phyloP scores from a whole-genome alignment of 1,140 invertebrate genomes.

The Drosophila triauraria region DNA sequence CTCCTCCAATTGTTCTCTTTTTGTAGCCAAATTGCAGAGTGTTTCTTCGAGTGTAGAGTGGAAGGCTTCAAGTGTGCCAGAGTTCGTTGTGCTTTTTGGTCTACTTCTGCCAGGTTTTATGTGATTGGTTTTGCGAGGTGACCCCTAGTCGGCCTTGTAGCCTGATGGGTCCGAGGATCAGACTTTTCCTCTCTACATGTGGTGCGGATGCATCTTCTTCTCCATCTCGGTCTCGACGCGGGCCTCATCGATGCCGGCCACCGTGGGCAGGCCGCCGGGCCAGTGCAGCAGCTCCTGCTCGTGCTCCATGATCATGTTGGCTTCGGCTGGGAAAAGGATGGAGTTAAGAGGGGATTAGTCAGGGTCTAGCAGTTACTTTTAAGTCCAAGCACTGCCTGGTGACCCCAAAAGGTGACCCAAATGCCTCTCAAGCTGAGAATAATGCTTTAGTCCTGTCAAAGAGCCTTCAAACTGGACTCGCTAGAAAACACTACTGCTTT shows the following conservation, averaged over 20 bases:
- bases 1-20: not conserved
- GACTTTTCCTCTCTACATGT: conserved; percentile 71
- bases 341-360: too few species aligned
- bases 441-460: too few species aligned
- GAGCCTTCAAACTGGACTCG: too few species aligned
- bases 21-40: too few species aligned
- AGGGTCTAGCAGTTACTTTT: too few species aligned
- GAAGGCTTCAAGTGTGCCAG: not conserved
- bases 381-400: too few species aligned
- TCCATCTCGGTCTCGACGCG: conserved; percentile 88
- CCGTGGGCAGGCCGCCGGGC: conserved; percentile 90
- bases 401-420: too few species aligned
- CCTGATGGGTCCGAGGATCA: conserved; percentile 15
- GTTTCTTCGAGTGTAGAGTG: not conserved
- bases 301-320: conserved; percentile 91
- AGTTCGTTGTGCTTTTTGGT: conserved; percentile 5
- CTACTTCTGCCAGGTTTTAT: not conserved
- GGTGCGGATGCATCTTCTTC: conserved; percentile 88
- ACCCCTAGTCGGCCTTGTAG: conserved; percentile 27
- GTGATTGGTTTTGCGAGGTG: not conserved
- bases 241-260: conserved; percentile 89
- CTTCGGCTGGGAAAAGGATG: conserved; percentile 88
- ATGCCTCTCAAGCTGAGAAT: too few species aligned
- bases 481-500: too few species aligned
- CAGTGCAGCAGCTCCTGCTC: conserved; percentile 89